phyloP scores from a whole-genome alignment of 2,113 vertebrate species.

The Zeus faber region DNA sequence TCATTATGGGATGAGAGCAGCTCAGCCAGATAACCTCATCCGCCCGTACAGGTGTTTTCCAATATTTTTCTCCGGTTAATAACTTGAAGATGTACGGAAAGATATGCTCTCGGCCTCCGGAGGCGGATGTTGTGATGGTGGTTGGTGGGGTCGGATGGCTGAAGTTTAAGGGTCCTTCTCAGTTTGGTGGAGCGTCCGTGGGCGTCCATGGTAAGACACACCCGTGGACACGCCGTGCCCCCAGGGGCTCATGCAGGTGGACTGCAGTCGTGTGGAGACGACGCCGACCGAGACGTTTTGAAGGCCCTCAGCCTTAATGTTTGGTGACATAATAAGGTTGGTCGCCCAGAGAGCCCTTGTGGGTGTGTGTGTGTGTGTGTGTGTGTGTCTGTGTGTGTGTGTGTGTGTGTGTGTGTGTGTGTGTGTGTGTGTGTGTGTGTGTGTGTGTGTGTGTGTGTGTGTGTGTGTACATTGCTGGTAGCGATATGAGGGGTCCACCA shows the following conservation, averaged over 20 bases:
- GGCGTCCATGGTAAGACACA: no score
- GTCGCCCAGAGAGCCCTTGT: slow-evolving; percentile 43
- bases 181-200: no score
- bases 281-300: slow-evolving; percentile 37
- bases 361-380: slow-evolving; percentile 12
- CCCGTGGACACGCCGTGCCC: no score
- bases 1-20: no score
- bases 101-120: no score
- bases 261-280: slow-evolving; percentile 38
- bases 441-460: slow-evolving; percentile 5
- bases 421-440: slow-evolving; percentile 8
- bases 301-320: slow-evolving; percentile 56
- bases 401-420: slow-evolving; percentile 5
- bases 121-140: no score
- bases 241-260: slow-evolving; percentile 56
- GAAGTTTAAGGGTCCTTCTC: no score
- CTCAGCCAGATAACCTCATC: no score
- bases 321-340: slow-evolving; percentile 65
- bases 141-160: no score
- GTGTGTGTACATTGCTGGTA: neutral
- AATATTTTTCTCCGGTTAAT: no score
- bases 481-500: slow-evolving; percentile 28
- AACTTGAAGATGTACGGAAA: no score
- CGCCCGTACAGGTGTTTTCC: no score
- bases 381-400: slow-evolving; percentile 7